Base-by-base conservation (phyloP, 2,888 invertebrate genomes). In the Eupsilia transversa region DNA sequence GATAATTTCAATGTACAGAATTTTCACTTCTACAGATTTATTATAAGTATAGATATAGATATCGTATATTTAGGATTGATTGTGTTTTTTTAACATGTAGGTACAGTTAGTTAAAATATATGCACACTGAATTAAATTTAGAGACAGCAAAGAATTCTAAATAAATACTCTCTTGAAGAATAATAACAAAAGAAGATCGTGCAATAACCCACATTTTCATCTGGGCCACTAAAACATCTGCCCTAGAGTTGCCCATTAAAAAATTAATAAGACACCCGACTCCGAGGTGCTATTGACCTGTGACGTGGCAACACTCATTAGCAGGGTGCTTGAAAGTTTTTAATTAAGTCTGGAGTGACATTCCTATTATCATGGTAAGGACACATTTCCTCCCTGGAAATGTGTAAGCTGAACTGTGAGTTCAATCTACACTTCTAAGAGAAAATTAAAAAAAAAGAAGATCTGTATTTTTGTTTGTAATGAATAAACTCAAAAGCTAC, bases 261-360 rank as follows among this genome's bases (percentile, higher is more conserved):
- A 71, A 83, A 38, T 79, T 72, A 79, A 82, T 75, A 75, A 75
- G 65, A 71, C 35, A 49, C 74, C 35, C 33, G 23, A 35, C 27
- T 43, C 27, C 14, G 23, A 59, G 52, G 33, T 23, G 41, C 60
- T 56, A 76, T 64, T 82, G 66, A 66, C 66, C 66, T 64, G 30
- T 76, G 57, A 65, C 56, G 30, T 33, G 46, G 30, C 20, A n/a
- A 54, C 54, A 43, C 74, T 72, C 81, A 77, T 80, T 81, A 80
- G 59, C 79, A 41, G 14, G 79, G 78, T 83, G 84, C 83, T 86
- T 79, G 74, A 84, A 89, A 87, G 83, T 88, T 87, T 89, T 89
- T 88, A 88, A 90, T 90, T 87, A 88, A 87, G 84, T 79, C 60
- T 69, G 69, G 81, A 65, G 59, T 81, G 77, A 68, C 70, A 56